phyloP scores from a whole-genome alignment of 2,113 vertebrate species.

The Hypomesus transpacificus region DNA sequence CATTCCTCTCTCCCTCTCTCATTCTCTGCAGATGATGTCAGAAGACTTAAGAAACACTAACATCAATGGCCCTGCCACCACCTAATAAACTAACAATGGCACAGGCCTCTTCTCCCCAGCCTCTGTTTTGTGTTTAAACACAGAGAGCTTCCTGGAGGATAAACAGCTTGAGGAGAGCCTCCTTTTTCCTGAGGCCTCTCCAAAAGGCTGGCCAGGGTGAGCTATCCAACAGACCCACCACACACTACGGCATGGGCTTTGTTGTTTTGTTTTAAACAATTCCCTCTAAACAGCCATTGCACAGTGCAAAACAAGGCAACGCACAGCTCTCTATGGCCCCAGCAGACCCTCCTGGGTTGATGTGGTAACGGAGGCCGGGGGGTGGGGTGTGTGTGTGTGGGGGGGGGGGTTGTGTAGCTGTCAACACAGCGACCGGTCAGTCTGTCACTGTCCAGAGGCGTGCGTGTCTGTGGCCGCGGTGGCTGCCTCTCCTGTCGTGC shows the following conservation, averaged over 20 bases:
- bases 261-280: too few relatives aligned
- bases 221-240: not conserved
- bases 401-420: not conserved
- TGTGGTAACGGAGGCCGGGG: too few relatives aligned
- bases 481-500: not conserved
- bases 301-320: not conserved
- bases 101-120: constrained; percentile 11
- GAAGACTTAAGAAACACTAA: constrained; percentile 37
- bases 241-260: too few relatives aligned
- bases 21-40: constrained; percentile 20
- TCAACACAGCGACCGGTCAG: constrained; percentile 1
- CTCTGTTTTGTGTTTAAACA: constrained; percentile 45
- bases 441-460: not conserved
- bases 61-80: constrained; percentile 16
- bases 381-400: too few relatives aligned
- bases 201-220: constrained; percentile 9
- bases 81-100: constrained; percentile 41
- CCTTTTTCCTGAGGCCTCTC: constrained; percentile 41
- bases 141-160: constrained; percentile 46
- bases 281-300: not conserved
- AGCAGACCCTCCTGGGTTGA: too few relatives aligned
- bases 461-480: not conserved
- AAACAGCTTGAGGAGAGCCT: constrained; percentile 36
- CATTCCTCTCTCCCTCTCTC: constrained; percentile 5
- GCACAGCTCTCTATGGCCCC: not conserved